Percentiles rank a stretch among this genome's conserved stretches.
Evolutionary conservation across 2,888 invertebrate species (phyloP).

Genomic region (Osmoderma eremita): DNA sequence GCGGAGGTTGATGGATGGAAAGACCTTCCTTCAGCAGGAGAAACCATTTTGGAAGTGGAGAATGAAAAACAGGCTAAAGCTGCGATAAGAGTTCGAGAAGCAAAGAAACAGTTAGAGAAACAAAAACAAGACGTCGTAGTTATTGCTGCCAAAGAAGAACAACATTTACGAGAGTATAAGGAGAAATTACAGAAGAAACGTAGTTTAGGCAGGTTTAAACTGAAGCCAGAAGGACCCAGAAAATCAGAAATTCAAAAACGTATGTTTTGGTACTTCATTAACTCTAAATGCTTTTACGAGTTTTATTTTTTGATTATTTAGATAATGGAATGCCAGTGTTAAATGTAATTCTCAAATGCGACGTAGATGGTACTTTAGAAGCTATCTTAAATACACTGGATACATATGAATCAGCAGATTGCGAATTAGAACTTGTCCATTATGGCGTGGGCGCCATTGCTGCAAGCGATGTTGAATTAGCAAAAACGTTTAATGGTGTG

Average conservation of each 20-base stretch:
- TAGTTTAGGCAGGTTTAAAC: constrained; percentile 69
- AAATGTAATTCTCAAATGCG: constrained; percentile 72
- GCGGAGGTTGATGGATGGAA: constrained; percentile 93
- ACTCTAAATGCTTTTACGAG: too few relatives aligned
- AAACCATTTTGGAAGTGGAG: constrained; percentile 83
- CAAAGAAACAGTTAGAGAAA: constrained; percentile 71
- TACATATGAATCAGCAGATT: constrained; percentile 82
- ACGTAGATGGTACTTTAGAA: constrained; percentile 96
- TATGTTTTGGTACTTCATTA: constrained; percentile 36
- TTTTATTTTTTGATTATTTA: constrained; percentile 28
- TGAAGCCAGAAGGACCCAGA: constrained; percentile 69
- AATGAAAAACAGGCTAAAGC: constrained; percentile 58
- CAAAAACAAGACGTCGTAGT: constrained; percentile 70
- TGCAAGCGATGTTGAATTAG: constrained; percentile 85
- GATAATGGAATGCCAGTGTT: constrained; percentile 57
- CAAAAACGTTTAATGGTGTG: constrained; percentile 78
- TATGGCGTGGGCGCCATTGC: constrained; percentile 90
- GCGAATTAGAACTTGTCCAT: constrained; percentile 85
- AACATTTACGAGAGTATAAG: constrained; percentile 73
- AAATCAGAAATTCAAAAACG: constrained; percentile 65
- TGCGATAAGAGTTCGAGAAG: constrained; percentile 65
- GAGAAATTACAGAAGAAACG: constrained; percentile 71
- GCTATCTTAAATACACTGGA: constrained; percentile 92
- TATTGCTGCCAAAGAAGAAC: constrained; percentile 73
- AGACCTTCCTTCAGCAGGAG: constrained; percentile 89